phyloP scores from a whole-genome alignment of 2,113 vertebrate species.

The Bubo blakistoni region DNA sequence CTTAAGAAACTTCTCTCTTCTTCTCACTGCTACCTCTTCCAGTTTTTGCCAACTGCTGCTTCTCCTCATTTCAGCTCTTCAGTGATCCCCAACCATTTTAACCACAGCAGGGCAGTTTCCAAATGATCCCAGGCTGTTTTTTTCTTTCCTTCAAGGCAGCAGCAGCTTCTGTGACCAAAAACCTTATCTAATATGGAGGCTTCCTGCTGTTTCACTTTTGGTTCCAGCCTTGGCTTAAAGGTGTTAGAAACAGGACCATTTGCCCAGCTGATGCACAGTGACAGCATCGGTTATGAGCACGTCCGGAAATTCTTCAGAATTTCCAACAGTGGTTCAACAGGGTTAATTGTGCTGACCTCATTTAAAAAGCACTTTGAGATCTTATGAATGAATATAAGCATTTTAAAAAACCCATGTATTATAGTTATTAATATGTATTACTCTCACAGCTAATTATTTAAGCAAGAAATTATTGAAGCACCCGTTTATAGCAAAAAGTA shows the following conservation, averaged over 20 bases:
- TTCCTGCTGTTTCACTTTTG: not conserved
- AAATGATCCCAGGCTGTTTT: not conserved
- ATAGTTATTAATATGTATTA: conserved; percentile 28
- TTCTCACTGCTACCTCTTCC: not conserved
- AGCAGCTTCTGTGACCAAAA: not conserved
- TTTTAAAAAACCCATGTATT: not conserved
- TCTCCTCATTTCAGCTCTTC: not conserved
- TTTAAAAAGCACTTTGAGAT: conserved; percentile 45
- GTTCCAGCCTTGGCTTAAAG: not conserved
- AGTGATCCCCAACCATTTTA: not conserved
- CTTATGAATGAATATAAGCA: conserved; percentile 10
- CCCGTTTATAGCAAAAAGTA: not conserved
- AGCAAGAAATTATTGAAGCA: not conserved
- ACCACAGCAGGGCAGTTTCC: not conserved
- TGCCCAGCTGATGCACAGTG: not conserved
- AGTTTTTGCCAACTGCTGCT: not conserved
- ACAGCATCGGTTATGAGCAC: not conserved
- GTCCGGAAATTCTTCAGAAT: not conserved
- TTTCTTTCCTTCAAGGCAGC: not conserved
- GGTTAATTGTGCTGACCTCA: conserved; percentile 23
- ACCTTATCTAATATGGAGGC: not conserved
- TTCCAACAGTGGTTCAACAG: not conserved
- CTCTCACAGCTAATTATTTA: conserved; percentile 18
- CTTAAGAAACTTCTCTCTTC: not conserved
- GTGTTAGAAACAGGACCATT: not conserved